Evolutionary conservation across 2,888 invertebrate genomes (phyloP), one percentile per base, ranked within the genome.

Genomic region (Drosophila eohydei): DNA sequence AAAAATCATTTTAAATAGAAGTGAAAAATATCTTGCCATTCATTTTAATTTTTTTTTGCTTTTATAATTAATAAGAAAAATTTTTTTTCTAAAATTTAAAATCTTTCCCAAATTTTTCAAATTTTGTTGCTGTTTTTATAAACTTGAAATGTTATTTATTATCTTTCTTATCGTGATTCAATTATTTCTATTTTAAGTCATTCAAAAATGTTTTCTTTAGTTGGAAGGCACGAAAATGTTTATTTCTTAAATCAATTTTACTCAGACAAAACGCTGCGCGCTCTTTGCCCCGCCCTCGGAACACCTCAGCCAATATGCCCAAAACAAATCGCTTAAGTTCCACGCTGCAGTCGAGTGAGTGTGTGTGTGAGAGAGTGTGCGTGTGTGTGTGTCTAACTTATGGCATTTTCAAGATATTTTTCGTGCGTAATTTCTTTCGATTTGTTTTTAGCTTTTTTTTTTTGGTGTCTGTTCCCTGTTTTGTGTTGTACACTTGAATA

Each of bases 331-430:
- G 65, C 46, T 76, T 70, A 48, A 71, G 60, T 71, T 32, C 55
- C 71, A 69, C 50, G 58, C 72, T 69, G 66, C 56, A 55, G 38
- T 21, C 8, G 50, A 63, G 34, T 30, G 38, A 58, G 28, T 75
- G 44, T 51, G 21, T 64, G 44, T 55, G 40, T 51, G 48, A 44
- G 63, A 55, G 44, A 59, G 69, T 83, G 50, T 50, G 62, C 56
- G 43, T 61, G 70, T 81, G 58, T 76, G 58, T 72, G 60, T 63
- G 62, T 68, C 72, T 60, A 89, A 81, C 90, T 86, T 87, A 87
- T 90, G 89, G 87, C 87, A 87, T 87, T 90, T 87, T 90, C 81
- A 67, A 86, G 86, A 87, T 83, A 83, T 87, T 89, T 84, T 85
- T 83, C 84, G 87, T 87, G 90, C 87, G 90, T 87, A 90, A 88